Evolutionary conservation across 1,140 invertebrate genomes (phyloP), one percentile per base, ranked within the genome.

Genomic region (Diorhabda elongata): DNA sequence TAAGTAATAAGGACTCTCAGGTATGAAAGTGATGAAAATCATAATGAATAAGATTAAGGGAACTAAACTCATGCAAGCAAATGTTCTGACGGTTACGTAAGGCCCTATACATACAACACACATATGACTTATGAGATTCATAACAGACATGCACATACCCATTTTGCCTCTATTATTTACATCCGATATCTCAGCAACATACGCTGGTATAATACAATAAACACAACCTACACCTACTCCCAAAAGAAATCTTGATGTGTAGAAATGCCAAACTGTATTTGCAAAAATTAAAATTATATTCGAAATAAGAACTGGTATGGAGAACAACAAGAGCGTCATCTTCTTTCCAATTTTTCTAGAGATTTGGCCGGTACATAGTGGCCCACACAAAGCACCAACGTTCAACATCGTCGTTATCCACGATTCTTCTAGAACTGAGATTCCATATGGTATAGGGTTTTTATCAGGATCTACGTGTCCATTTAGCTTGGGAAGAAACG

Each of bases 1-100:
- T 44, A 89, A 82, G 67, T 86, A 92, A 63, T 87, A 88, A 0
- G 94, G 94, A 7, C 91, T 90, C 77, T 96, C 94, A 0, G 93
- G 93, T 11, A 73, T 62, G 42, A 76, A 72, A 3, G 75, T 6
- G 4, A 84, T 67, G 77, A 89, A 86, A 2, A 82, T 75, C 0
- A 83, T 58, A 9, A 88, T 67, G 76, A 88, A 85, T 0, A 85
- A 81, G 2, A 83, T 0, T 0, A 86, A 85, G 11, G 87, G 69
- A 4, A 79, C 43, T 5, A 79, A 79, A 64, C 82, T 83, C 0
- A 80, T 68, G 11, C 86, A 77, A 73, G 84, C 85, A 42, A 88
- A 81, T 42, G 76, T 79, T 52, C 77, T 74, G 80, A 90, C 90
- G 0, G 80, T 75, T 0, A 87, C 79, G 69, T 82, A 84, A 3